A percentile compares a stretch with the other conserved stretches of the same genome.
phyloP scores from a whole-genome alignment of 2,113 vertebrate genomes.

The Alectura lathami region DNA sequence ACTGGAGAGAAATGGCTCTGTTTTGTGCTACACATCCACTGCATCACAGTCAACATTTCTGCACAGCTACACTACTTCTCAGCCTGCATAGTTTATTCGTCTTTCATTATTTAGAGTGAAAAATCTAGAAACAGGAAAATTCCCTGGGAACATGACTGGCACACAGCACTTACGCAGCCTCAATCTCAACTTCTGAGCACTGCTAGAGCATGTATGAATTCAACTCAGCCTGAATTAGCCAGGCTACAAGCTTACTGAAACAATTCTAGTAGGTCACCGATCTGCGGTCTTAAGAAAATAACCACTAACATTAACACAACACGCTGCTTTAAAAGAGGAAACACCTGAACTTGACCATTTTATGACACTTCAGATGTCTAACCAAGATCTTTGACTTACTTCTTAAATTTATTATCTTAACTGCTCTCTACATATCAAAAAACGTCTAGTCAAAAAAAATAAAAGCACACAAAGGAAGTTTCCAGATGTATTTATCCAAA shows the following conservation, averaged over 20 bases:
- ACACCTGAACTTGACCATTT: not conserved
- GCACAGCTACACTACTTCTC: not conserved
- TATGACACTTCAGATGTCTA: not conserved
- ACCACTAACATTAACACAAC: not conserved
- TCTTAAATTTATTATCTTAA: not conserved
- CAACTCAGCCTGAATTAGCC: not conserved
- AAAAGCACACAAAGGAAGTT: not conserved
- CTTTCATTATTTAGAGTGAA: not conserved
- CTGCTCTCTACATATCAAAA: not conserved
- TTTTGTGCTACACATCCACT: not conserved
- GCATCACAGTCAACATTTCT: not conserved
- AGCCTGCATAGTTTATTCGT: not conserved
- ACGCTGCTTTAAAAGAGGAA: not conserved
- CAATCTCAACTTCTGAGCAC: not conserved
- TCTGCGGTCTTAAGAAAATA: not conserved
- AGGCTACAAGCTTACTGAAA: not conserved
- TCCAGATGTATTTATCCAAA: not conserved
- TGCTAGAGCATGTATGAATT: not conserved
- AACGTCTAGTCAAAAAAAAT: not conserved
- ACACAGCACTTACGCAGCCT: not conserved
- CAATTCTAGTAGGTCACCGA: not conserved
- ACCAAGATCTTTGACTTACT: not conserved
- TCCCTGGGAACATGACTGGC: not conserved
- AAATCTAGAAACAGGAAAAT: not conserved
- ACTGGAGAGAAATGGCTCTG: not conserved